Evolutionary conservation across 2,888 invertebrate genomes (phyloP), one percentile per base, ranked within the genome.

Genomic region (Alcis repandata): DNA sequence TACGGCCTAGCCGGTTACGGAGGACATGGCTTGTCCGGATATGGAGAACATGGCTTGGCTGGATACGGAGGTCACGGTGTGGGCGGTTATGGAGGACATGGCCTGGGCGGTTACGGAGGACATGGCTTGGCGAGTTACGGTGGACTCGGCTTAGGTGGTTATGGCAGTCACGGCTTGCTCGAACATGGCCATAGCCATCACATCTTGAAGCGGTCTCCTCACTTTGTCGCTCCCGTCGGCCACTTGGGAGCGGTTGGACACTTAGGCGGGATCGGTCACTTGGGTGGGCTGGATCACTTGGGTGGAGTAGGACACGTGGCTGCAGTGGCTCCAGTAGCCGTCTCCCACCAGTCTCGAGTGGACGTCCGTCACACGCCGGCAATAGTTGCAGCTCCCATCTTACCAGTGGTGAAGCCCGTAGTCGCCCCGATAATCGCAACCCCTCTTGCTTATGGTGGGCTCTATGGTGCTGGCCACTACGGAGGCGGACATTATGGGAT

Each of bases 311-410:
- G 70, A 22, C 78, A 73, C 17, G 45, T 62, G 7, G 62, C 58
- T 9, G 22, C 49, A 11, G 66, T 82, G 2, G 78, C 76, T 2
- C 72, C 58, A 8, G 69, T 82, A 3, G 70, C 70, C 7, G 54
- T 94, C 0, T 94, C 94, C 6, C 94, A 94, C 69, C 94, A 95
- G 74, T 92, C 94, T 66, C 91, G 94, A 11, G 79, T 93, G 38
- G 93, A 94, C 72, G 86, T 94, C 27, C 94, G 89, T 32, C 76
- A 85, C 3, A 76, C 85, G 0, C 87, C 88, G 13, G 82, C 84
- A 9, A 70, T 89, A 1, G 74, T 86, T 9, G 77, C 52, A 7
- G 40, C 83, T 0, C 70, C 80, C 0, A 70, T 83, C 0, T 53
- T 80, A 3, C 78, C 87, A 1, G 76, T 87, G 1, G 78, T 86